Evolutionary conservation across 2,888 invertebrate genomes (phyloP), one percentile per base, ranked within the genome.

Genomic region (Melanophora roralis): DNA sequence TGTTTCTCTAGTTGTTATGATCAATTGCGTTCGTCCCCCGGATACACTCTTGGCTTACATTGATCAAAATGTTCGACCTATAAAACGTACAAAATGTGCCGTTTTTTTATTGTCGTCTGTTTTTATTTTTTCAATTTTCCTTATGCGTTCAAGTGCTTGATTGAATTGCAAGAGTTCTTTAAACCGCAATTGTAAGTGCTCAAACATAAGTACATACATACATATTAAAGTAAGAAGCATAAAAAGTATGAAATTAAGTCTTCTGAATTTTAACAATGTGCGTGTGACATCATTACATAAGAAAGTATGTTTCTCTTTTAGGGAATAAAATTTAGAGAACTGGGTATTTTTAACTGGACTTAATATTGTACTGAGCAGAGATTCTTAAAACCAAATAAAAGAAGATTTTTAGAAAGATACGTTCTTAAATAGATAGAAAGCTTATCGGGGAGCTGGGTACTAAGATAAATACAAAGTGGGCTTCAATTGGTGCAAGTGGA

Each of bases 261-360:
- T n/a, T n/a, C n/a, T n/a, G n/a, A 5, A 19, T 55, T 2, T 38
- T 53, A 19, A 51, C 14, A 71, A 69, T 60, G 78, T 78, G 78
- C 74, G 78, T 81, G 78, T 71, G 78, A 75, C 74, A 78, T 81
- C 69, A 76, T 73, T 76, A 40, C 62, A 55, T 67, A 23, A 47
- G 53, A 55, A 65, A 62, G 60, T 49, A 51, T 45, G 45, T 51
- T 75, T 65, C 43, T 72, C 55, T 57, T 55, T 76, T 65, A 68
- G 69, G 72, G 72, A 68, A 76, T 32, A 55, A 65, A 53, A 64
- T 72, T 71, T 55, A 43, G 75, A 79, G 74, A 69, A 79, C 74
- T 21, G 69, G 65, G 65, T 74, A 59, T 69, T 74, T 6, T 59
- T 36, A 32, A 34, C 21, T 55, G 47, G 47, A 38, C n/a, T 38